These are phyloP conservation scores for Potamilus streckersoni DNA, from an alignment of 1,140 invertebrate species.

Conservation along the genomic window DNA sequence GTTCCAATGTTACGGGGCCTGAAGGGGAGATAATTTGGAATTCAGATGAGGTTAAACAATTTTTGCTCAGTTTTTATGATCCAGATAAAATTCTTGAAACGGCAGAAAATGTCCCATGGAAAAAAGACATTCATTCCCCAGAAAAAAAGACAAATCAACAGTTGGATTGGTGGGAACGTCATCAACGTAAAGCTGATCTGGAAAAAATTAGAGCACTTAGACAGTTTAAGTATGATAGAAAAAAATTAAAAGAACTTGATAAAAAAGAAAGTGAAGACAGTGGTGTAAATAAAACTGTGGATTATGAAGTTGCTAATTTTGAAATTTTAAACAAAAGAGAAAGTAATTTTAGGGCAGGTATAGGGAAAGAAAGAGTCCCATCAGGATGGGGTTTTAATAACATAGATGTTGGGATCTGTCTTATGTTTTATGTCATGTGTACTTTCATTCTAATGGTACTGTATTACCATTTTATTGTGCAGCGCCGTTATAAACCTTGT, in stretches of 20 bases:
- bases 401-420: constrained; percentile 81
- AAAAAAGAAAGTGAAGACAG: constrained; percentile 8
- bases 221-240: constrained; percentile 21
- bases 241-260: constrained; percentile 16
- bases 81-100: constrained; percentile 35
- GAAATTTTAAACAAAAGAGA: neutral
- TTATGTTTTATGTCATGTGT: constrained; percentile 79
- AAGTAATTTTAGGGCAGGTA: neutral
- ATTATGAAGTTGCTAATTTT: constrained; percentile 1
- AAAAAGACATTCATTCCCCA: neutral
- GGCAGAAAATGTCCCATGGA: constrained; percentile 5
- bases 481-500: constrained; percentile 33
- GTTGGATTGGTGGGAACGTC: constrained; percentile 59
- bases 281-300: neutral
- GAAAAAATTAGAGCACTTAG: constrained; percentile 43
- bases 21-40: constrained; percentile 74
- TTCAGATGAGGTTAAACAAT: constrained; percentile 77
- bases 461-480: constrained; percentile 73
- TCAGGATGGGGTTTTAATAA: constrained; percentile 52
- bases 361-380: neutral
- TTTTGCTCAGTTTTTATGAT: constrained; percentile 81
- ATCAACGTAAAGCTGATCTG: constrained; percentile 48
- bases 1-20: constrained; percentile 36
- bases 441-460: constrained; percentile 79
- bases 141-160: constrained; percentile 14